Conservation (phyloP, 30 jellyfish, hydroid and myxozoan species). For the Chironex yamaguchii region DNA sequence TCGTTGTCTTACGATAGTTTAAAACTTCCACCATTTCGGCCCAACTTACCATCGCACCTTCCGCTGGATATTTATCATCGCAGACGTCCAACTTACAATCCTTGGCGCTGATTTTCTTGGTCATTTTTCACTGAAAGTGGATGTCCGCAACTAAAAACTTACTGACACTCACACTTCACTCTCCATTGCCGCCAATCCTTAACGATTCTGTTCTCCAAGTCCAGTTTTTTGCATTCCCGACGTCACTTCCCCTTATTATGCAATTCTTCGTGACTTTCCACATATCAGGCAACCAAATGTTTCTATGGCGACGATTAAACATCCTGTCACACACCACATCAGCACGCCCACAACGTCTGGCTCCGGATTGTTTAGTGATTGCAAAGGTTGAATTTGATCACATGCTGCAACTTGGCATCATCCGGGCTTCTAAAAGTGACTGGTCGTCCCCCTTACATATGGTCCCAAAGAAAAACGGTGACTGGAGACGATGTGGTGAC, state of each 20-base stretch:
- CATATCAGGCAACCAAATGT: constrained; percentile 10
- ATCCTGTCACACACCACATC: constrained; percentile 46
- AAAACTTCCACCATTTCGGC: too few species aligned
- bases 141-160: constrained; percentile 3
- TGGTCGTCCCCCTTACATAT: constrained; percentile 74
- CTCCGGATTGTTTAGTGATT: constrained; percentile 43
- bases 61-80: background rate
- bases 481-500: background rate
- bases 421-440: constrained; percentile 47
- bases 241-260: background rate
- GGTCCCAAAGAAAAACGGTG: constrained; percentile 46
- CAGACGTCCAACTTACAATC: constrained; percentile 2
- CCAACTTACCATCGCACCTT: too few species aligned
- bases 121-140: constrained; percentile 14
- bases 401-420: constrained; percentile 76
- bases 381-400: constrained; percentile 61
- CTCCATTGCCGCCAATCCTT: constrained; percentile 4
- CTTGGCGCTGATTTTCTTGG: constrained; percentile 74
- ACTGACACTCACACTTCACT: constrained; percentile 33
- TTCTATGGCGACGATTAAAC: constrained; percentile 17
- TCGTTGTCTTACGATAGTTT: too few species aligned
- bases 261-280: constrained; percentile 35
- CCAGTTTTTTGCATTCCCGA: constrained; percentile 24
- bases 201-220: constrained; percentile 12
- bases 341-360: constrained; percentile 66